Percentiles rank a stretch among this genome's conserved stretches.
These are phyloP conservation scores for Sceloporus tristichus DNA, from an alignment of 2,113 vertebrate genomes.

Conservation along the genomic window DNA sequence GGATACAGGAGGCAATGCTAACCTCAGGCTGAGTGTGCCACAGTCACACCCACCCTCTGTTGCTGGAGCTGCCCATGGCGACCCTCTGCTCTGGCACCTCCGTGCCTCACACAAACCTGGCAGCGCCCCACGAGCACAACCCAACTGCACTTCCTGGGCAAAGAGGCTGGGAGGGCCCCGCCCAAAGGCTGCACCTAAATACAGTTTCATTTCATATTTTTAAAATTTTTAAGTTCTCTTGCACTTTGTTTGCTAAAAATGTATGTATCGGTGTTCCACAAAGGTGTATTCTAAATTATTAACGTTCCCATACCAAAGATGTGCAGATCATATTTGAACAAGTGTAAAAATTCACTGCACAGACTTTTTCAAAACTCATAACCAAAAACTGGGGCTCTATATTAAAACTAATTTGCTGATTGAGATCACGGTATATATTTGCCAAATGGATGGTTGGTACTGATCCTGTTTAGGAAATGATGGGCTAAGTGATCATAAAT, in stretches of 20 bases:
- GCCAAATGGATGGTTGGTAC: not conserved
- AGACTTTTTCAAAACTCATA: not conserved
- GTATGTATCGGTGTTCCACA: not conserved
- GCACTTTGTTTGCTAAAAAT: not conserved
- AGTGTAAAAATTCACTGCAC: not conserved
- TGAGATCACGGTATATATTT: not conserved
- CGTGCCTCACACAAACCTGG: no score
- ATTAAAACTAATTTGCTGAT: not conserved
- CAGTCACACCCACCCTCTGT: no score
- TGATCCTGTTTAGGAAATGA: not conserved
- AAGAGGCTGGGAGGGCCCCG: no score
- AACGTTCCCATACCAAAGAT: not conserved
- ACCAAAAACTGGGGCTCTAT: no score
- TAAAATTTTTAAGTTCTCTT: not conserved
- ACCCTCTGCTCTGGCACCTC: no score
- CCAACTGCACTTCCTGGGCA: no score
- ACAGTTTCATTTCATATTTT: not conserved
- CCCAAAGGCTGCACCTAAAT: no score
- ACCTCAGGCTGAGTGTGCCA: no score
- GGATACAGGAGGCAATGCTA: conserved; percentile 49
- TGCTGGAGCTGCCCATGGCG: no score
- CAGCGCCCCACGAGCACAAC: no score
- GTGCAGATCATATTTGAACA: not conserved
- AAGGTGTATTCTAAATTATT: not conserved
- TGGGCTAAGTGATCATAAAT: not conserved